Base-by-base conservation (phyloP, 1,140 invertebrate species). In the Capitella teleta region DNA sequence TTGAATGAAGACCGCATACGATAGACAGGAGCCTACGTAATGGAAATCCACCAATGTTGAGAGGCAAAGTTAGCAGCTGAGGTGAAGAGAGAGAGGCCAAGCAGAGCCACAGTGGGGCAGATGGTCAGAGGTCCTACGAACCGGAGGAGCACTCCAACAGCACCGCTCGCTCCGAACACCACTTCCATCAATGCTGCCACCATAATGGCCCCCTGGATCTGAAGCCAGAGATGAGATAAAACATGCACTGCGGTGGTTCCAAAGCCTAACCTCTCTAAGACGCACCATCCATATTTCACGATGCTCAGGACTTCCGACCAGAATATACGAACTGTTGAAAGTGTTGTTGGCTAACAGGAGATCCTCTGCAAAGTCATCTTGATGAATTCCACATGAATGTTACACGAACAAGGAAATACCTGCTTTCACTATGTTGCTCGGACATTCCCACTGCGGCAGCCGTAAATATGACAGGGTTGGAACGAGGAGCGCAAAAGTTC, bases 11-110 rank as follows among this genome's bases (percentile, higher is more conserved):
- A n/a, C n/a, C n/a, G n/a, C n/a, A 12, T 24, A 14, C 14, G 19
- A 38, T 12, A 40, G 10, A 21, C 14, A 4, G 16, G 10, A 18
- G 55, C 71, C 76, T 66, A 85, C 84, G 79, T 78, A 34, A 77
- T 77, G 1, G 83, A 79, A 49, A 87, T 84, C 1, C 81, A 81
- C 85, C 85, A 87, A 54, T 87, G 83, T 59, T 81, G 77, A 2
- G 84, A 80, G 0, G 84, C 83, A 2, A 83, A 81, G 3, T 78
- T 74, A 0, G 82, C 81, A 2, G 84, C 83, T 63, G 85, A 83
- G 12, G 28, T 45, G 40, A 54, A 54, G 10, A 54, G 49, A 0
- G 53, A 54, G 16, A 54, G 42, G 12, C 53, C 53, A 19, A 54
- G 25, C 5, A 54, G 43, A 4, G 48, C 36, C 25, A 54, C 38